Evolutionary conservation across 2,888 invertebrate species (phyloP), one percentile per base, ranked within the genome.

Genomic region (Tinea semifulvella): DNA sequence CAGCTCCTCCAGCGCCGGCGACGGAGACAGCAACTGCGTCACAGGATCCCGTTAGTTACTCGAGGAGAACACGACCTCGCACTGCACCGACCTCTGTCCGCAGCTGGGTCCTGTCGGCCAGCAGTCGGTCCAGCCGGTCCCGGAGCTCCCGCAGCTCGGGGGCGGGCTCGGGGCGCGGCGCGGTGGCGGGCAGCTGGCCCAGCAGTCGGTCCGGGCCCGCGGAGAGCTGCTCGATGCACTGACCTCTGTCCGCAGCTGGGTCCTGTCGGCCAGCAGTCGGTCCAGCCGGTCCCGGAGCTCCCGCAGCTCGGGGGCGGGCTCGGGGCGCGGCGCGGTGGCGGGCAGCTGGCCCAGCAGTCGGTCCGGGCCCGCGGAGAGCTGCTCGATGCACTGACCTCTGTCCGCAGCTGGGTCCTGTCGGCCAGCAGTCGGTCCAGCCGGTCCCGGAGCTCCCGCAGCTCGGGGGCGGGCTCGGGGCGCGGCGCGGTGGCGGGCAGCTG

Each of bases 91-190:
- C 3, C 38, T 17, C 38, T 10, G 38, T 3, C 60, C 93, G 93
- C 26, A 97, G 77, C 68, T 3, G 86, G 88, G 69, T 96, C 96
- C 38, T 98, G 86, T 74, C 95, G 2, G 90, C 90, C 79, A 94
- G 95, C 39, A 96, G 82, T 26, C 87, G 85, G 60, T 94, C 94
- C 45, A 96, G 92, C 84, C 88, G 48, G 45, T 11, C 57, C 19
- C 18, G 3, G 3, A 43, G 13, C 2, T 10, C 22, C 7, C 40
- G 2, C 19, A 40, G 2, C 5, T 3, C 40, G 40, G 2, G 2
- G n/a, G 27, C 31, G 3, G n/a, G 7, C 16, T 28, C 20, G 3
- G 16, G 10, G 4, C 5, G 17, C 35, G 18, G 11, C 16, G 7
- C 16, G 1, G n/a, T n/a, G 84, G 82, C 43, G 84, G 81, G 47